Evolutionary conservation across 2,888 invertebrate species (phyloP).

Genomic region (Pachymerium ferrugineum): DNA sequence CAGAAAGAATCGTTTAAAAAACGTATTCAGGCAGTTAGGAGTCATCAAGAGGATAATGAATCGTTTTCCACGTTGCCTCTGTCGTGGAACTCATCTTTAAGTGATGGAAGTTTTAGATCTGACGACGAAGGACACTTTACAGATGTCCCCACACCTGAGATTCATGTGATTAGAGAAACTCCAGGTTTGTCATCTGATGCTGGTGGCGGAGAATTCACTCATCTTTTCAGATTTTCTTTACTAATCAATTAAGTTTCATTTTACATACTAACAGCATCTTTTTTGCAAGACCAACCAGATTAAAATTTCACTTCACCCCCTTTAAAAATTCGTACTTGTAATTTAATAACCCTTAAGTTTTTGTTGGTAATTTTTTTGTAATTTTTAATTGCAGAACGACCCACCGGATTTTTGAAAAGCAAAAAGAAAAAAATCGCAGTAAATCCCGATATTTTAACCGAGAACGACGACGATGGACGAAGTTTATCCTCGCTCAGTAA

Average conservation of each 20-base stretch:
- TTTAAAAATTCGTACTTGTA: neutral
- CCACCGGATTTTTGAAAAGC: constrained; percentile 40
- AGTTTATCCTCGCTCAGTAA: constrained; percentile 40
- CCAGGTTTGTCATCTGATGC: neutral
- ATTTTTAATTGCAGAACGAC: constrained; percentile 41
- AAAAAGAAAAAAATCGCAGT: constrained; percentile 45
- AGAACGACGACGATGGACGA: constrained; percentile 50
- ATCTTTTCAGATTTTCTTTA: neutral
- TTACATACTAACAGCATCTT: too few species aligned
- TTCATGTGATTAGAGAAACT: neutral
- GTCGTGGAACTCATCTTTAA: neutral
- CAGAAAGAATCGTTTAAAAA: neutral
- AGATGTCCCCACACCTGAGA: neutral
- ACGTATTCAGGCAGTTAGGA: neutral
- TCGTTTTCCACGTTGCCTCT: neutral
- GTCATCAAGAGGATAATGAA: neutral
- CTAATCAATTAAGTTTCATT: too few species aligned
- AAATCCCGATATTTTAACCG: constrained; percentile 43
- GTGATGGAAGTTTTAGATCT: neutral
- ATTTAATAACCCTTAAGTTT: neutral
- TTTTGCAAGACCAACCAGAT: too few species aligned
- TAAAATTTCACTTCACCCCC: too few species aligned
- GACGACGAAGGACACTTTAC: neutral
- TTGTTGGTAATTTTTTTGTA: neutral
- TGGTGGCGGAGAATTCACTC: neutral